Conservation (phyloP, 1,140 invertebrate species). For the Heliothis virescens region DNA sequence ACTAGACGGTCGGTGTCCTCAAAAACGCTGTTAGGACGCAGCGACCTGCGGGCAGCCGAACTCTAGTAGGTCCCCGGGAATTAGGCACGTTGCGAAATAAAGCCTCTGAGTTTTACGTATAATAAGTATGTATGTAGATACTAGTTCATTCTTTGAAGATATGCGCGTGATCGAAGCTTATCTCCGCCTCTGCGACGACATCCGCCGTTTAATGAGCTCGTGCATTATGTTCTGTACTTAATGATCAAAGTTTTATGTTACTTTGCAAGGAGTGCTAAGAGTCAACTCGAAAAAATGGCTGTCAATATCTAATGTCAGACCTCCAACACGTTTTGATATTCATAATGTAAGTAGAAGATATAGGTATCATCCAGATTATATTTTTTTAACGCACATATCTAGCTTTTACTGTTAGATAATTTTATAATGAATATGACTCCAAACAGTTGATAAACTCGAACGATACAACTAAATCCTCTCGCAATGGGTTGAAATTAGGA, state of each 20-base stretch:
- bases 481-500: no score
- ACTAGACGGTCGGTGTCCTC: slow-evolving; percentile 52
- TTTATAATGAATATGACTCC: no score
- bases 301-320: no score
- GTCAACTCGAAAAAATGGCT: neutral
- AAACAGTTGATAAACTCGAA: no score
- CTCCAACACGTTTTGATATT: no score
- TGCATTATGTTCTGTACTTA: slow-evolving; percentile 17
- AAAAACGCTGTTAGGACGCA: slow-evolving; percentile 49
- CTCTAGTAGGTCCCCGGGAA: slow-evolving; percentile 4
- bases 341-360: no score
- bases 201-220: slow-evolving; percentile 19
- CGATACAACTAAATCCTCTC: no score
- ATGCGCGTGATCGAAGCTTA: slow-evolving; percentile 9
- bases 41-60: slow-evolving; percentile 27
- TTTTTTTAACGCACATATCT: no score
- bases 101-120: neutral
- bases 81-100: slow-evolving; percentile 2
- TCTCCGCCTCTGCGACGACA: slow-evolving; percentile 12
- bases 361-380: no score
- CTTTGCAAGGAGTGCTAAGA: neutral
- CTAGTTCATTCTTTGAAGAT: slow-evolving; percentile 7
- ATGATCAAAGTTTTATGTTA: slow-evolving; percentile 38
- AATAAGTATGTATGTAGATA: neutral
- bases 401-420: no score